phyloP scores from a whole-genome alignment of 2,797 vertebrate genomes.

The Amazonetta brasiliensis region DNA sequence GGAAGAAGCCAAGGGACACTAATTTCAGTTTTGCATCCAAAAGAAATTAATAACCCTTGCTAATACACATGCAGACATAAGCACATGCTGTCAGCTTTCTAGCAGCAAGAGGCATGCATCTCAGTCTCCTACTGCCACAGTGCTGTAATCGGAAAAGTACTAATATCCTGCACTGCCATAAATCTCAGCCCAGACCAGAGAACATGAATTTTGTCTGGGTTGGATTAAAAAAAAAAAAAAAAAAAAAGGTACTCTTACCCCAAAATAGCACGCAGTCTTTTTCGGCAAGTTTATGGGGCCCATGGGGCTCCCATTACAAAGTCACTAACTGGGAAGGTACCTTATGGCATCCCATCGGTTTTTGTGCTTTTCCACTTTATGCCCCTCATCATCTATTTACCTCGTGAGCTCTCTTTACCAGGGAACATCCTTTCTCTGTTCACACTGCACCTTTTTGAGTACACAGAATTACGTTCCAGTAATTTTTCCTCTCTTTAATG shows the following conservation, averaged over 20 bases:
- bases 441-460: background rate
- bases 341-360: background rate
- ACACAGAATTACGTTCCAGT: background rate
- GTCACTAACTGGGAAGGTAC: background rate
- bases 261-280: background rate
- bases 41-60: constrained; percentile 35
- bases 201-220: background rate
- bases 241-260: background rate
- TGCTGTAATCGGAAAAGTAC: background rate
- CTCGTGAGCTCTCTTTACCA: background rate
- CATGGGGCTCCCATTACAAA: background rate
- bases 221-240: background rate
- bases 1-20: constrained; percentile 21
- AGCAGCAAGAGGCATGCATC: background rate
- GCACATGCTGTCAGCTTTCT: background rate
- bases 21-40: constrained; percentile 24
- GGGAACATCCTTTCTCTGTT: background rate
- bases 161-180: background rate
- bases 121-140: background rate
- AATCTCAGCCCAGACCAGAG: background rate
- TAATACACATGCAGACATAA: background rate
- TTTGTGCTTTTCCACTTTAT: background rate
- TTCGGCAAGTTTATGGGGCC: background rate
- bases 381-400: background rate
- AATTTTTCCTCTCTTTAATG: background rate